Conservation (phyloP, 1,140 invertebrate species). For the Argopecten irradians region DNA sequence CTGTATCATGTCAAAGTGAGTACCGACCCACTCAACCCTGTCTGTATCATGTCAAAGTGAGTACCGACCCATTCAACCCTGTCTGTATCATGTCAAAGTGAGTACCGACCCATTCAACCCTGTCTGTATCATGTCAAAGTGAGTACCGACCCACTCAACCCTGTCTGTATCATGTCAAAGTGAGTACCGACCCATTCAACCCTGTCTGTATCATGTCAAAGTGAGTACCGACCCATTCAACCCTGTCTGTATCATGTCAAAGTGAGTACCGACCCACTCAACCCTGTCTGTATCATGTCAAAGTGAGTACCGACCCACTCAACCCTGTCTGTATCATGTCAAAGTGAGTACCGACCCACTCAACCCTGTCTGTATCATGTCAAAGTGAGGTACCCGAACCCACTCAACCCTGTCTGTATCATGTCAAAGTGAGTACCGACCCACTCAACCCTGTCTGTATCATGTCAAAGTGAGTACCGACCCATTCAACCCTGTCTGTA, state of each 20-base stretch:
- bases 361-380: not conserved
- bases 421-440: not conserved
- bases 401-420: not conserved
- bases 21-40: not conserved
- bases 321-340: not conserved
- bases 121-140: not conserved
- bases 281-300: not conserved
- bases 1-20: constrained; percentile 1
- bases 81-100: not conserved
- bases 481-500: not conserved
- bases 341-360: not conserved
- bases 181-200: not conserved
- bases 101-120: not conserved
- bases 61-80: not conserved
- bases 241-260: not conserved
- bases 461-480: not conserved
- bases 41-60: not conserved
- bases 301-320: not conserved
- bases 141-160: not conserved
- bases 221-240: not conserved
- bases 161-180: not conserved
- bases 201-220: not conserved
- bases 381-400: not conserved
- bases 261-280: not conserved
- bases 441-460: not conserved